These are phyloP conservation scores for Ceryle rudis DNA, from an alignment of 2,797 vertebrate species.

Conservation along the genomic window DNA sequence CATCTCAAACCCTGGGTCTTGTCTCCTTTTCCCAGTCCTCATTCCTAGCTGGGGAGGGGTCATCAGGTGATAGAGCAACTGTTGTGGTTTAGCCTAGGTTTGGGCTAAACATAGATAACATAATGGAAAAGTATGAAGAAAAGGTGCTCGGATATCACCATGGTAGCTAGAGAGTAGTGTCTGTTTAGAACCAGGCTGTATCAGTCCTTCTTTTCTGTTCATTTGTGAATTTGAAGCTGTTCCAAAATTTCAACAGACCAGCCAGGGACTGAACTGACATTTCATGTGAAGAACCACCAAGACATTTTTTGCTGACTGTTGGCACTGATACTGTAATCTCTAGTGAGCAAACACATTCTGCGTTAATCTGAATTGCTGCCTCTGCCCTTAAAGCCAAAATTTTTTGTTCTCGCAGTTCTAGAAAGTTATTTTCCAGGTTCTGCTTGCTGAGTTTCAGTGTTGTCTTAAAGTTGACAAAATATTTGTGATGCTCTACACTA, in stretches of 20 bases:
- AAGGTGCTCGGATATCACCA: neutral
- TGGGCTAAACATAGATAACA: neutral
- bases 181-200: neutral
- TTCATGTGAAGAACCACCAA: neutral
- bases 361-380: neutral
- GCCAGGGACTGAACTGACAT: neutral
- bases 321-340: neutral
- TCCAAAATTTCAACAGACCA: neutral
- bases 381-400: neutral
- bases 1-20: neutral
- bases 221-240: neutral
- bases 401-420: neutral
- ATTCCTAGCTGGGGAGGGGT: neutral
- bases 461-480: neutral
- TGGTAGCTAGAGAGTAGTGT: neutral
- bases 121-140: neutral
- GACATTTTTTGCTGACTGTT: neutral
- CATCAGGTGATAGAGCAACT: neutral
- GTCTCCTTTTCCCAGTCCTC: neutral
- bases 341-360: neutral
- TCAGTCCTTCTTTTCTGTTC: neutral
- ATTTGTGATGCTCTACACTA: neutral
- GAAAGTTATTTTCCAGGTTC: neutral
- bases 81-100: neutral
- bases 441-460: neutral